These are phyloP conservation scores for Tachysurus fulvidraco DNA, from an alignment of 2,113 vertebrate species.

Conservation along the genomic window DNA sequence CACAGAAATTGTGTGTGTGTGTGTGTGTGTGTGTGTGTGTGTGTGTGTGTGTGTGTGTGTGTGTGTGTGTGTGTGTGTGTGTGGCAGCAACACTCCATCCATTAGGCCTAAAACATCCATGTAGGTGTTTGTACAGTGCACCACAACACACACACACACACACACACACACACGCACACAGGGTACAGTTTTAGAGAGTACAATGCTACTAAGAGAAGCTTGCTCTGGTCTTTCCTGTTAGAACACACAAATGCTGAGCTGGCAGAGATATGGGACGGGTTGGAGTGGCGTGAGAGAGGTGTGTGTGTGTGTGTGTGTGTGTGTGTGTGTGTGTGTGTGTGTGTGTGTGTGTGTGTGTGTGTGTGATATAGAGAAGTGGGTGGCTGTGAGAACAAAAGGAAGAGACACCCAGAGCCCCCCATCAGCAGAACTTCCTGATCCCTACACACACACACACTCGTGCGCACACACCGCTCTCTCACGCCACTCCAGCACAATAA, in stretches of 20 bases:
- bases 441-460: neutral
- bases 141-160: neutral
- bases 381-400: conserved; percentile 58
- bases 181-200: neutral
- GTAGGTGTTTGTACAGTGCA: neutral
- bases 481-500: neutral
- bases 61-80: too few species aligned
- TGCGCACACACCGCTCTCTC: neutral
- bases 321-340: conserved; percentile 33
- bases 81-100: neutral
- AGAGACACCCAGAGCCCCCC: conserved; percentile 48
- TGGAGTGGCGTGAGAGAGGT: conserved; percentile 30
- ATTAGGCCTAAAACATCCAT: neutral
- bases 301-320: conserved; percentile 43
- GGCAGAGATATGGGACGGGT: conserved; percentile 35
- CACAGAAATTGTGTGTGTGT: neutral
- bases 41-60: too few species aligned
- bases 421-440: conserved; percentile 47
- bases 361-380: conserved; percentile 24
- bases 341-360: conserved; percentile 28
- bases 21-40: neutral
- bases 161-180: neutral
- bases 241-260: conserved; percentile 60
- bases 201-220: conserved; percentile 35
- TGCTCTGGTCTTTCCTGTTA: conserved; percentile 55